phyloP scores from a whole-genome alignment of 2,888 invertebrate species.

The Cantharis nigra region DNA sequence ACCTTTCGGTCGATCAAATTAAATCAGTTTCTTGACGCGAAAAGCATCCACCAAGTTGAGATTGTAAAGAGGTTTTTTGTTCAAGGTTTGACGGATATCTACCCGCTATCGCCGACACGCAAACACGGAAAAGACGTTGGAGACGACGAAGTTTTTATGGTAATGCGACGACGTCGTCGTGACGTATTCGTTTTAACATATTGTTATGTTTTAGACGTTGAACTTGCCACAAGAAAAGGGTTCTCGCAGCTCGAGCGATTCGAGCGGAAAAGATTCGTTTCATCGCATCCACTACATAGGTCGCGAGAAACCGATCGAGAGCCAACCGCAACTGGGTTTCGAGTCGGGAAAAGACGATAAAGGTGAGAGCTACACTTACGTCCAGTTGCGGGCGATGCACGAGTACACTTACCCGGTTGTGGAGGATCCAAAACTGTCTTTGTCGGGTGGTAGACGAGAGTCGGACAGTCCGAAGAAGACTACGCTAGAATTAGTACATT shows the following conservation, averaged over 20 bases:
- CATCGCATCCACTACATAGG: constrained; percentile 66
- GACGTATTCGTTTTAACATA: neutral
- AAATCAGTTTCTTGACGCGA: too few relatives aligned
- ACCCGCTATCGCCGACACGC: constrained; percentile 69
- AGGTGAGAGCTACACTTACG: constrained; percentile 78
- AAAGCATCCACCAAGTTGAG: neutral
- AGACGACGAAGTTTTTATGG: constrained; percentile 95
- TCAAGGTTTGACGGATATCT: constrained; percentile 77
- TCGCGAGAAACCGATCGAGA: constrained; percentile 54
- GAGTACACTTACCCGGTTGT: constrained; percentile 87
- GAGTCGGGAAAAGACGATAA: constrained; percentile 48
- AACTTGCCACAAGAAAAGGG: constrained; percentile 84
- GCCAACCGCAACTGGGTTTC: constrained; percentile 46
- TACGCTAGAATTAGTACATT: constrained; percentile 59
- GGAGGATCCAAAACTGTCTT: constrained; percentile 57
- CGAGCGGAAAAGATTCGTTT: constrained; percentile 57
- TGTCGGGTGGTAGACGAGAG: constrained; percentile 52
- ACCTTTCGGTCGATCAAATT: too few relatives aligned
- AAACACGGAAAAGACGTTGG: constrained; percentile 79
- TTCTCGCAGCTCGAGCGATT: constrained; percentile 68
- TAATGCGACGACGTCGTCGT: constrained; percentile 55
- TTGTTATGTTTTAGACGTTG: constrained; percentile 67
- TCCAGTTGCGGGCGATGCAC: constrained; percentile 79
- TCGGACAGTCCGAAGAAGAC: constrained; percentile 70
- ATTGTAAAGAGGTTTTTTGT: constrained; percentile 35